These are phyloP conservation scores for Adelognathus sp. DNA, from an alignment of 2,888 invertebrate genomes.

Conservation along the genomic window DNA sequence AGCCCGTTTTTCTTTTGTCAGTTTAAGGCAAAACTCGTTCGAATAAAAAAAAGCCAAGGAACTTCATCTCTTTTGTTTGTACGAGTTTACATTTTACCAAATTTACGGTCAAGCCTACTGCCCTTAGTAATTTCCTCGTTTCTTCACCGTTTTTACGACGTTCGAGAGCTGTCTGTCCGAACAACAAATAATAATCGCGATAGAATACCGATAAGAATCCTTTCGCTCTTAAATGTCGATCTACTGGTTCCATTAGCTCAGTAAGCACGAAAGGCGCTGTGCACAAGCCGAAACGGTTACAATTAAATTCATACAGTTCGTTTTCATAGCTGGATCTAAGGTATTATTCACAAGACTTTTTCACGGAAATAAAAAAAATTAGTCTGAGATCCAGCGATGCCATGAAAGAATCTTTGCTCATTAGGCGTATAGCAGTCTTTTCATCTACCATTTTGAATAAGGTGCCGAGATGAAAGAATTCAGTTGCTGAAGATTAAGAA, in stretches of 20 bases:
- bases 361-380: slow-evolving; percentile 25
- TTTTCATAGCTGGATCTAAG: neutral
- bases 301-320: slow-evolving; percentile 13
- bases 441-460: slow-evolving; percentile 4
- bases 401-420: slow-evolving; percentile 14
- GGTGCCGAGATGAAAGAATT: slow-evolving; percentile 16
- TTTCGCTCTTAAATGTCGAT: neutral
- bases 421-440: slow-evolving; percentile 9
- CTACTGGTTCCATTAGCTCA: neutral
- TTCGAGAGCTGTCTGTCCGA: neutral
- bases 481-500: neutral
- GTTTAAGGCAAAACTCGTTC: neutral
- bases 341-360: slow-evolving; percentile 2
- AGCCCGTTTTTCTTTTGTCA: neutral
- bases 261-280: slow-evolving; percentile 8
- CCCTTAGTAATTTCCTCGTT: neutral
- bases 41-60: no score
- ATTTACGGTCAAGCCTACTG: neutral
- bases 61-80: neutral
- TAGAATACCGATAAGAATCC: slow-evolving; percentile 21
- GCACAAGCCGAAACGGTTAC: slow-evolving; percentile 1
- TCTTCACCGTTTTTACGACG: neutral
- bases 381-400: slow-evolving; percentile 7
- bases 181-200: neutral
- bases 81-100: neutral